Percentiles rank a stretch among this genome's conserved stretches.
phyloP scores from a whole-genome alignment of 2,888 invertebrate genomes.

The Habroteleia sp. region DNA sequence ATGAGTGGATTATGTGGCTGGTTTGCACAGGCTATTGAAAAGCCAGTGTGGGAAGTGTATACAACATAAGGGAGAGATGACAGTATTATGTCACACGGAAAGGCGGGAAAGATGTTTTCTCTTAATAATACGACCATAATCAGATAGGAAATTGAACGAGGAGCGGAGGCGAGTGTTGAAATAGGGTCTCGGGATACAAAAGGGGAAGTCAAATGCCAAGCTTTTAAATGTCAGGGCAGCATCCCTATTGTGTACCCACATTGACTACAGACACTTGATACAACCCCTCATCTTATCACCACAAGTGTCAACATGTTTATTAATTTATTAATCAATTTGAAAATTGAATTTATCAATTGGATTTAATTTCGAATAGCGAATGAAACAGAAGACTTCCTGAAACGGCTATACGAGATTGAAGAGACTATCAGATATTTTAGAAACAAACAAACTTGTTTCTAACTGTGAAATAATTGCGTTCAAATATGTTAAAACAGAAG shows the following conservation, averaged over 20 bases:
- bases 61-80: conserved; percentile 69
- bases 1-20: conserved; percentile 25
- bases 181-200: conserved; percentile 65
- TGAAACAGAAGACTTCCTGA: not conserved
- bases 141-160: conserved; percentile 74
- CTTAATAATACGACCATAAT: conserved; percentile 70
- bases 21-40: conserved; percentile 64
- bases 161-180: conserved; percentile 70
- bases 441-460: conserved; percentile 9
- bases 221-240: conserved; percentile 75
- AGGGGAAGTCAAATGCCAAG: conserved; percentile 75
- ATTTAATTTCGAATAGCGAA: not conserved
- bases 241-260: conserved; percentile 69
- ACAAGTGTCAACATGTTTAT: conserved; percentile 24
- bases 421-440: too few species aligned
- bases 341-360: not conserved
- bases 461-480: conserved; percentile 26
- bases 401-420: too few species aligned
- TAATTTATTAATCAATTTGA: conserved; percentile 34
- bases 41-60: conserved; percentile 75
- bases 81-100: conserved; percentile 71
- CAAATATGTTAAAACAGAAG: conserved; percentile 25
- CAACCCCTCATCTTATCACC: conserved; percentile 19
- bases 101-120: conserved; percentile 72
- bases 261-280: conserved; percentile 49